These are phyloP conservation scores for Adelges cooleyi DNA, from an alignment of 1,140 invertebrate genomes.

Conservation along the genomic window DNA sequence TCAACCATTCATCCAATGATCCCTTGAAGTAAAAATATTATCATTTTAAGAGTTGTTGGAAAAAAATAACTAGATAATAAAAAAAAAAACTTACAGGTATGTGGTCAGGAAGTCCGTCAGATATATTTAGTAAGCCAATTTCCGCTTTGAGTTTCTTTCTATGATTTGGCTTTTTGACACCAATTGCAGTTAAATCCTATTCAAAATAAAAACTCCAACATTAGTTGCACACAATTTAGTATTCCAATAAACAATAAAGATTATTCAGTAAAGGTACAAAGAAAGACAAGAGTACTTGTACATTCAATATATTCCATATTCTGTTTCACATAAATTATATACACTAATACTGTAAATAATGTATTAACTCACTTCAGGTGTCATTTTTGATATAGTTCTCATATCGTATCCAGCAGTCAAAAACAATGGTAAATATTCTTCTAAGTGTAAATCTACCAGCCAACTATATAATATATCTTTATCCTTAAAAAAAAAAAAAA, in stretches of 20 bases:
- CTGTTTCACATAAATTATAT: too few species aligned
- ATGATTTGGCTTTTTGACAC: constrained; percentile 95
- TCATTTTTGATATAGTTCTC: constrained; percentile 93
- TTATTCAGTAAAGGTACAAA: neutral
- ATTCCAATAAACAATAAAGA: too few species aligned
- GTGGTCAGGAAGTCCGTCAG: constrained; percentile 84
- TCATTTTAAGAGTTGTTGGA: neutral
- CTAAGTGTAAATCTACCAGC: constrained; percentile 88
- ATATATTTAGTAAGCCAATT: constrained; percentile 86
- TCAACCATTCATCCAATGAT: constrained; percentile 86
- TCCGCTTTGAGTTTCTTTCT: constrained; percentile 90
- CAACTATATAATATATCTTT: constrained; percentile 87
- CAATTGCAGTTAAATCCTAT: constrained; percentile 59
- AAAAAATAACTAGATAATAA: neutral
- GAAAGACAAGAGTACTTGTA: neutral
- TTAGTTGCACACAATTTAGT: too few species aligned
- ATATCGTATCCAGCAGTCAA: constrained; percentile 93
- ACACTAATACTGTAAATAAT: too few species aligned
- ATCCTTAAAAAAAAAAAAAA: constrained; percentile 49
- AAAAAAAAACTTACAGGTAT: constrained; percentile 58
- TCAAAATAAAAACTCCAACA: too few species aligned
- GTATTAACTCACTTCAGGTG: constrained; percentile 62
- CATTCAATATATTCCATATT: too few species aligned
- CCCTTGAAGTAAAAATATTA: constrained; percentile 46
- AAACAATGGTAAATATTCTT: constrained; percentile 91